phyloP scores from a whole-genome alignment of 2,888 invertebrate species.

The Meiosimyza decipiens region DNA sequence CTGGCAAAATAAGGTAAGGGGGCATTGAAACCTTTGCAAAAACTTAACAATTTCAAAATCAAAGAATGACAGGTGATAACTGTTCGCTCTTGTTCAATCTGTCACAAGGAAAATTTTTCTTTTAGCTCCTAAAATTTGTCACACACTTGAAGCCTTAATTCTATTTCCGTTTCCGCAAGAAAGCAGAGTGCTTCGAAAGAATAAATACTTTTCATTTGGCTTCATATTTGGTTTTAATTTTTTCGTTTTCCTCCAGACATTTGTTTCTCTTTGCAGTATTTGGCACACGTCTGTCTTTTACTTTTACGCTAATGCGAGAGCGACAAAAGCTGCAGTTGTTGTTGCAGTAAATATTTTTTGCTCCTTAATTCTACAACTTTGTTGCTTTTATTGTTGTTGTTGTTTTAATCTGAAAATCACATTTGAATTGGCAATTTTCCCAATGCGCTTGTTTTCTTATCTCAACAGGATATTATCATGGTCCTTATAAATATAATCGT shows the following conservation, averaged over 20 bases:
- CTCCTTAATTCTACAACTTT: conserved; percentile 15
- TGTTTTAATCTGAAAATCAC: conserved; percentile 57
- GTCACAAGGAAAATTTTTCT: too few species aligned
- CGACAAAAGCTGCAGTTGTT: conserved; percentile 20
- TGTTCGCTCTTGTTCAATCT: too few species aligned
- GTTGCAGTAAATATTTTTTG: conserved; percentile 36
- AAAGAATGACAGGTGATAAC: too few species aligned
- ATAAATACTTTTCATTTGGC: background rate
- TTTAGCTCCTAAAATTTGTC: background rate
- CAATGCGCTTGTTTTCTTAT: conserved; percentile 60
- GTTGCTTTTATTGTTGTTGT: conserved; percentile 40
- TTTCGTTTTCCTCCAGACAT: conserved; percentile 12
- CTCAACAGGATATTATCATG: conserved; percentile 32
- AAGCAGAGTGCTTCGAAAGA: background rate
- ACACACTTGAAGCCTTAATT: conserved; percentile 44
- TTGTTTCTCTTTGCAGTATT: conserved; percentile 45
- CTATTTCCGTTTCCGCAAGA: conserved; percentile 50
- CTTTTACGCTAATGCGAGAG: background rate
- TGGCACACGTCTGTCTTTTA: background rate
- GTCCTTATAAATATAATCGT: conserved; percentile 30
- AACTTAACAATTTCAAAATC: too few species aligned
- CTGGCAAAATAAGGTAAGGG: too few species aligned
- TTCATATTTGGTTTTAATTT: too few species aligned
- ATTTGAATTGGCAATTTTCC: conserved; percentile 66
- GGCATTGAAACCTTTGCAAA: too few species aligned